phyloP scores from a whole-genome alignment of 1,140 invertebrate species.

The Heliconius congener region DNA sequence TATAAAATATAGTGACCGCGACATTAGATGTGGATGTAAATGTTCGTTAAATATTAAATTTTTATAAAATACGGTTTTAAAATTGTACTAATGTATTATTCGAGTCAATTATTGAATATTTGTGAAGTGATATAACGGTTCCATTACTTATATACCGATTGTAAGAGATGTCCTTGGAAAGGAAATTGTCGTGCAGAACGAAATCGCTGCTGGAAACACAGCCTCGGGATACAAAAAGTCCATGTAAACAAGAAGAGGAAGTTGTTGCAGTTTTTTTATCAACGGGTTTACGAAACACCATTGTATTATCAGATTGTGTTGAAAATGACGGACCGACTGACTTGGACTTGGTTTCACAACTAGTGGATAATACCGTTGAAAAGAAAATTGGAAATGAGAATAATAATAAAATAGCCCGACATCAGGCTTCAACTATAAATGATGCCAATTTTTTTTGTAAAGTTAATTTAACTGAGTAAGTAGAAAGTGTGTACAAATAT shows the following conservation, averaged over 20 bases:
- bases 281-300: constrained; percentile 26
- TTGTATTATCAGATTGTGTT: constrained; percentile 32
- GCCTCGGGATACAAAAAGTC: background rate
- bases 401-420: background rate
- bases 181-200: constrained; percentile 48
- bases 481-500: background rate
- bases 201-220: constrained; percentile 43
- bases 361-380: constrained; percentile 36
- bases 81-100: background rate
- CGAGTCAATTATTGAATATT: constrained; percentile 11
- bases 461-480: background rate
- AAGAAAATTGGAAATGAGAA: background rate
- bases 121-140: constrained; percentile 9
- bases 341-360: constrained; percentile 39
- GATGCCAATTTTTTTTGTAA: background rate
- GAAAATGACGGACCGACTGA: constrained; percentile 21
- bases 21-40: constrained; percentile 2
- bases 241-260: constrained; percentile 42
- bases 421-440: background rate
- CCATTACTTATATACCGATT: constrained; percentile 16
- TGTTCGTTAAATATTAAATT: background rate
- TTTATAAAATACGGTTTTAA: background rate
- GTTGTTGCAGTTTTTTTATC: constrained; percentile 27
- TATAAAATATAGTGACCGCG: constrained; percentile 17
- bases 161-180: constrained; percentile 49